Evolutionary conservation across 2,113 vertebrate genomes (phyloP), one percentile per base, ranked within the genome.

Genomic region (Sebastes fasciatus): DNA sequence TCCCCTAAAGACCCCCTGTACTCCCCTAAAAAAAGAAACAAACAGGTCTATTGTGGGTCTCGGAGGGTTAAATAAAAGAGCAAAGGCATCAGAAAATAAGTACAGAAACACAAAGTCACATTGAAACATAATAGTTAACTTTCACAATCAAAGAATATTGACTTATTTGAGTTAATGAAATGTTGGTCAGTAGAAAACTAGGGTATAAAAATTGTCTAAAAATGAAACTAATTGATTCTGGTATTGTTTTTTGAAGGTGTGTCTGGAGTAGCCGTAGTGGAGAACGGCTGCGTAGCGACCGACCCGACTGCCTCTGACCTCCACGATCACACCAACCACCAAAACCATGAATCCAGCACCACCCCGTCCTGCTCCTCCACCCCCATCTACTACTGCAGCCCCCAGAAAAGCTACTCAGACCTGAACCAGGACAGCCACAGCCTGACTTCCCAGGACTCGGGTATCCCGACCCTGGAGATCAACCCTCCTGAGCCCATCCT

Each of bases 401-500:
- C 89, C 8, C 88, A 86, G 52, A 92, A 89, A 51, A 85, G 73
- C 60, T 83, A 11, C 70, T 73, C 74, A 0, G 77, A 91, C 73
- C 68, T 82, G 52, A 91, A 92, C 12, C 94, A 95, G 62, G 97
- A 98, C 76, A 91, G 89, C 81, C 92, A 91, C 76, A 98, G 97
- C 90, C 93, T 97, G 79, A 94, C 94, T 42, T 98, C 97, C 0
- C 96, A 97, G 90, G 98, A 99, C 94, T 99, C 97, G 0, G 97
- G 97, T 43, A 98, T 99, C 81, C 98, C 98, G 0, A 98, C 97
- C 4, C 95, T 99, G 34, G 98, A 99, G 94, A 95, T 99, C 66
- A 94, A 96, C 82, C 95, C 97, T 81, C 97, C 97, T 0, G 97
- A 98, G 77, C 95, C 96, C 3, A 88, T 96, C 60, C 91, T 94